Evolutionary conservation across 37 sponge, comb jelly and placozoan genomes (phyloP).

Genomic region (Mnemiopsis leidyi): DNA sequence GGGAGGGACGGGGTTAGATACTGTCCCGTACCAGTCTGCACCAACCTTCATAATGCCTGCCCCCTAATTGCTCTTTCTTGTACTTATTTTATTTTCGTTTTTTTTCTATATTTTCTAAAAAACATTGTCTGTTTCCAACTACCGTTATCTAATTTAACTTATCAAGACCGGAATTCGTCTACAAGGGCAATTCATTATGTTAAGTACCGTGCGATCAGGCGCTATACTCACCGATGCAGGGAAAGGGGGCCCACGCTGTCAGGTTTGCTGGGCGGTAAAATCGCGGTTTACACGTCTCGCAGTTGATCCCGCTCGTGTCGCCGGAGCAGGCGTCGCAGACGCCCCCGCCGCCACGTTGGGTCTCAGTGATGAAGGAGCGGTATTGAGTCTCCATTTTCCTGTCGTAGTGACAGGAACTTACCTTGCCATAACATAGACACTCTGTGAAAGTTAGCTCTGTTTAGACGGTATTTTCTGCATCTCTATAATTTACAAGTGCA

Average conservation of each 20-base stretch:
- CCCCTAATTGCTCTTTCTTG: no score
- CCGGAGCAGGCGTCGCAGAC: conserved; percentile 13
- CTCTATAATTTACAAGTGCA: no score
- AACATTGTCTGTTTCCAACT: background rate
- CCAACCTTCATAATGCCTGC: no score
- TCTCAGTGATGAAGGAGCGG: background rate
- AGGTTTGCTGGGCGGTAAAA: conserved; percentile 51
- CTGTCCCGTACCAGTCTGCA: no score
- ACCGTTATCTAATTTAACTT: background rate
- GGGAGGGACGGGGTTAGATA: background rate
- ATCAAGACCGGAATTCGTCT: background rate
- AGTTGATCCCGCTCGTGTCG: conserved; percentile 15
- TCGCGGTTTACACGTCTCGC: conserved; percentile 1
- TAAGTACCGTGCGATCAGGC: background rate
- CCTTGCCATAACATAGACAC: conserved; percentile 33
- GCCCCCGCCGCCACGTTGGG: conserved; percentile 24
- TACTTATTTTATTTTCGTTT: no score
- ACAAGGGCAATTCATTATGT: background rate
- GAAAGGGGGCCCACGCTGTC: conserved; percentile 45
- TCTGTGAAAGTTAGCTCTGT: no score
- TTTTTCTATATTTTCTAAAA: no score
- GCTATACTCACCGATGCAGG: conserved; percentile 9
- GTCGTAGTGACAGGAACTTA: conserved; percentile 26
- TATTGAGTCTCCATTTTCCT: background rate
- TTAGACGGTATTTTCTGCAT: no score